Base-by-base conservation (phyloP, 2,888 invertebrate genomes). In the Drosophila histrio region DNA sequence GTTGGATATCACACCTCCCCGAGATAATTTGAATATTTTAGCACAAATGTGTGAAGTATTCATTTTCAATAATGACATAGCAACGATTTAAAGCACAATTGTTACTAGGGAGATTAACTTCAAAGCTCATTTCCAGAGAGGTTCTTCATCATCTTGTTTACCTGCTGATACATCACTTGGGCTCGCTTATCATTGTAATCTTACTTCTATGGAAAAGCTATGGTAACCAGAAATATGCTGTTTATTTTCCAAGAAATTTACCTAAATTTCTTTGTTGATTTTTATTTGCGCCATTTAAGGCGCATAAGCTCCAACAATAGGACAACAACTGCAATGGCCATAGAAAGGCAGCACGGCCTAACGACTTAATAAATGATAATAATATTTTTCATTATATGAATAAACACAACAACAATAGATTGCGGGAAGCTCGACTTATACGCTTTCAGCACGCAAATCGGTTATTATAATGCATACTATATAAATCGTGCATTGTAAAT, bases 401-500 rank as follows among this genome's bases (percentile, higher is more conserved):
- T 52, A 36, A 38, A 63, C 36, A 77, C 44, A 43, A 54, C 54
- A 49, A 65, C 50, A 77, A 58, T 53, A 53, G 68, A 60, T 61
- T 62, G 53, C 54, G 46, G 26, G 52, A 39, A 28, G 28, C 36
- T 17, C 53, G 46, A 68, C 67, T 81, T 79, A 81, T 81, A 79
- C 64, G 72, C 80, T 77, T 86, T 65, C 59, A 64, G 64, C 82
- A 82, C 82, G 89, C 82, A 82, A 82, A 87, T 82, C 71, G 87
- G 87, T 88, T 88, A 88, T 88, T 88, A 88, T 87, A 80, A 77
- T 87, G 66, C 82, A 69, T 44, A 43, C 47, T 46, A 46, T 52
- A 54, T 63, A 64, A 54, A 50, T 60, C 43, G 41, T 43, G 34
- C 34, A 60, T 52, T 53, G 59, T 26, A 44, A 19, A 28, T 28